A percentile compares a stretch with the other conserved stretches of the same genome.
These are phyloP conservation scores for Scaptomyza flava DNA, from an alignment of 2,888 invertebrate genomes.

Conservation along the genomic window DNA sequence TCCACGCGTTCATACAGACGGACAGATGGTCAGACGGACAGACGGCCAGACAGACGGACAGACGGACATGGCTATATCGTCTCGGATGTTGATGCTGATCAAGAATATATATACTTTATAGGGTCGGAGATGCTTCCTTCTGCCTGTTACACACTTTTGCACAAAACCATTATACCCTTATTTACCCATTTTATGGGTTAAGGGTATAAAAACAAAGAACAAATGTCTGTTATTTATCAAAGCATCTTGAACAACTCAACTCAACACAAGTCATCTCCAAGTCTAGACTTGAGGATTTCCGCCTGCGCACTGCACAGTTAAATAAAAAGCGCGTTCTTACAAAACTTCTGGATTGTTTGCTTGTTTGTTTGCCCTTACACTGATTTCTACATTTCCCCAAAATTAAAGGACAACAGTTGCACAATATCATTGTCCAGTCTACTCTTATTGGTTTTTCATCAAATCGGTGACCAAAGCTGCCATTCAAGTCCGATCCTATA, in stretches of 20 bases:
- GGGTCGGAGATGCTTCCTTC: too few species aligned
- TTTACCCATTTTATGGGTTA: too few species aligned
- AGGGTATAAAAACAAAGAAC: conserved; percentile 11
- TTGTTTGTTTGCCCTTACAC: conserved; percentile 49
- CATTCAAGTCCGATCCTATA: not conserved
- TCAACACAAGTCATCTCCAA: conserved; percentile 23
- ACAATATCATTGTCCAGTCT: conserved; percentile 17
- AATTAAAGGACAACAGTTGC: conserved; percentile 39
- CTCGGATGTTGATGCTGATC: too few species aligned
- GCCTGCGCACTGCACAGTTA: conserved; percentile 10
- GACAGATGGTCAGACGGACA: too few species aligned
- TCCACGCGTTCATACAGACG: too few species aligned
- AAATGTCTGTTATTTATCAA: conserved; percentile 67
- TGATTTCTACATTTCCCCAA: conserved; percentile 39
- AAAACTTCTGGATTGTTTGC: too few species aligned
- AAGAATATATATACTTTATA: too few species aligned
- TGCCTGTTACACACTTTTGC: too few species aligned
- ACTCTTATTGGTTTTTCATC: not conserved
- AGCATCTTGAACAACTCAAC: conserved; percentile 64
- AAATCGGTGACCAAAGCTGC: not conserved
- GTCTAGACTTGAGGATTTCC: conserved; percentile 36
- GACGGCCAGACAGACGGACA: too few species aligned
- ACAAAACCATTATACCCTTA: too few species aligned
- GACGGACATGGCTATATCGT: too few species aligned
- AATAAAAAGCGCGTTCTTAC: conserved; percentile 44